Conservation (phyloP, 2,797 vertebrate genomes). For the Odontamblyopus rebecca region DNA sequence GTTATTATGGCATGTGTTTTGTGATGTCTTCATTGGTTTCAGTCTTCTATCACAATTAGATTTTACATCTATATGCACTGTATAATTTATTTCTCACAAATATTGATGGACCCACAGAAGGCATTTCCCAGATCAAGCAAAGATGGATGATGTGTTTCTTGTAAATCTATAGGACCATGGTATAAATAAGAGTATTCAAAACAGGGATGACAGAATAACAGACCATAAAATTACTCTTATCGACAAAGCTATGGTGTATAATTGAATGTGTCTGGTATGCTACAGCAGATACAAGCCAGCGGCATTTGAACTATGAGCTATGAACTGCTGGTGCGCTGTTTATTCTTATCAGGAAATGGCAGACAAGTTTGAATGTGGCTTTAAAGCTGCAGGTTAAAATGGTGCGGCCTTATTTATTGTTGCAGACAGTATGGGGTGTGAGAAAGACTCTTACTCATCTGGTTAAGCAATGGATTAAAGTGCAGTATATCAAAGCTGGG, state of each 20-base stretch:
- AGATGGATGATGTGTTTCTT: conserved; percentile 3
- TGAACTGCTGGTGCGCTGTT: conserved; percentile 2
- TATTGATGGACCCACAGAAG: background rate
- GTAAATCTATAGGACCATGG: background rate
- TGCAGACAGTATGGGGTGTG: background rate
- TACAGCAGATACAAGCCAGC: conserved; percentile 3
- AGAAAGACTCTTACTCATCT: conserved; percentile 3
- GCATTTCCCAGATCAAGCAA: background rate
- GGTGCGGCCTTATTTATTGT: conserved; percentile 8
- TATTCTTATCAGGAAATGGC: conserved; percentile 9
- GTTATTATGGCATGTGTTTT: background rate
- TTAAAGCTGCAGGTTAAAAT: conserved; percentile 11
- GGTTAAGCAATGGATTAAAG: conserved; percentile 11
- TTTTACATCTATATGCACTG: background rate
- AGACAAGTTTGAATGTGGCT: conserved; percentile 3
- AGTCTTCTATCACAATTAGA: no score
- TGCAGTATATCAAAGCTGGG: background rate
- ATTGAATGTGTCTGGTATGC: conserved; percentile 6
- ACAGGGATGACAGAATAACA: conserved; percentile 11
- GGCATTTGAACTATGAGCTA: background rate
- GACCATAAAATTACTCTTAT: conserved; percentile 11
- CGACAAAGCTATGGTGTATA: conserved; percentile 6
- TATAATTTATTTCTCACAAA: background rate
- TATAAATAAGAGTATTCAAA: conserved; percentile 8
- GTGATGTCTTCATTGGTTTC: background rate